Base-by-base conservation (phyloP, 2,113 vertebrate genomes). In the Tretioscincus oriximinensis region DNA sequence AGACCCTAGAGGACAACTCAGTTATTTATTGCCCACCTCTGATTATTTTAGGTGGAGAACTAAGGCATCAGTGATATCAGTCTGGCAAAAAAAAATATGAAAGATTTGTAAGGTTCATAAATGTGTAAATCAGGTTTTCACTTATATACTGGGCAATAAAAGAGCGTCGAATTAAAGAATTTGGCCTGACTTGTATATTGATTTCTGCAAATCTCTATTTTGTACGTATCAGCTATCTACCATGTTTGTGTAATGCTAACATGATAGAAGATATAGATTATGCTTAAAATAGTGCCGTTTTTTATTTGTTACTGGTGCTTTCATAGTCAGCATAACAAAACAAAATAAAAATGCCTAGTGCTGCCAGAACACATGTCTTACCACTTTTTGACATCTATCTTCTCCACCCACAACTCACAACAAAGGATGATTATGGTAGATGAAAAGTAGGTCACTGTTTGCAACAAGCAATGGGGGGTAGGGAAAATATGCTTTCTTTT, bases 371-470 rank as follows among this genome's bases (percentile, higher is more conserved):
- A 64, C 60, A 9, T 73, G 21, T 49, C n/a, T 71, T 80, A 14
- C 11, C 31, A 20, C 73, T 80, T 41, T 45, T 80, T 80, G 31
- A 79, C 58, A 24, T 9, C 24, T 64, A 64, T 73, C 28, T 65
- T 64, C 70, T 41, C 60, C 28, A 47, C 41, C 69, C 60, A n/a
- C 28, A 49, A 20, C 78, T 26, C 7, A 20, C 45, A 80, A 65
- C 69, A 65, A 51, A 73, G 60, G 21, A 26, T 80, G 70, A 65
- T n/a, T 72, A 73, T 26, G 7, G 28, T 45, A 73, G 60, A 65
- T 64, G 18, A 47, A 80, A 80, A 80, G 45, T 80, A 80, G 60
- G 78, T 80, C 60, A 80, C 78, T 80, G 41, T 73, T 65, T 31
- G 28, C 18, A 65, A 80, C 11, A 22, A 73, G 28, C 14, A 49